Conservation (phyloP, 2,888 invertebrate species). For the Sussaba pulchella region DNA sequence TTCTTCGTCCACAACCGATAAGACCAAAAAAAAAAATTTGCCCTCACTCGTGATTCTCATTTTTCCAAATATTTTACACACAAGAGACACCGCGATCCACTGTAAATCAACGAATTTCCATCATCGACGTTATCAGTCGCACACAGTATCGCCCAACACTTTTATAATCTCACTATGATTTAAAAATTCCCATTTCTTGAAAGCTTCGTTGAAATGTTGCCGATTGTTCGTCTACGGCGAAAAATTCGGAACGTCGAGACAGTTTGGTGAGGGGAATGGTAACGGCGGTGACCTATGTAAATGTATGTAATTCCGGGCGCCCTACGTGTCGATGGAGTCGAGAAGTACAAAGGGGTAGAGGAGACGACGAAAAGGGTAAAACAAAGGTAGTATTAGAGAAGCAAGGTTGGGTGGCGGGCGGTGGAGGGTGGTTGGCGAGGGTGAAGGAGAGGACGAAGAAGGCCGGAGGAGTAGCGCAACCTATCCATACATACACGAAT, state of each 20-base stretch:
- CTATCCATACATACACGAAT: conserved; percentile 18
- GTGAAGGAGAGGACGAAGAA: conserved; percentile 60
- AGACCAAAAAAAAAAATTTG: not conserved
- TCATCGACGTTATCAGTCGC: too few relatives aligned
- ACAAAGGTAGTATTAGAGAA: conserved; percentile 35
- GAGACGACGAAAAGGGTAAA: not conserved
- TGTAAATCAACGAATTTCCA: too few relatives aligned
- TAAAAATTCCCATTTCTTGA: too few relatives aligned
- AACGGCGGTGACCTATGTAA: not conserved
- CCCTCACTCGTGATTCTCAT: not conserved
- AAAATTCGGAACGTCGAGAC: too few relatives aligned
- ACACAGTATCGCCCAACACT: too few relatives aligned
- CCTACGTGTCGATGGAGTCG: not conserved
- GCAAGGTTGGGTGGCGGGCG: not conserved
- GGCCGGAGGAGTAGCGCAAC: conserved; percentile 62
- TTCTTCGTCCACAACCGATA: not conserved
- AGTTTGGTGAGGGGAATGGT: too few relatives aligned
- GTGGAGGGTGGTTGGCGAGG: conserved; percentile 23
- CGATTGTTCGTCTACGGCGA: too few relatives aligned
- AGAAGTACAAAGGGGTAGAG: not conserved
- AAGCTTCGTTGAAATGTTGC: too few relatives aligned
- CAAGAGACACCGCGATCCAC: too few relatives aligned
- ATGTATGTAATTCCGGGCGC: not conserved
- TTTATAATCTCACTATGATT: too few relatives aligned
- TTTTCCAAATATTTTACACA: not conserved